These are phyloP conservation scores for Oconnorella tubifera DNA, from an alignment of 2,888 invertebrate genomes.

Conservation along the genomic window DNA sequence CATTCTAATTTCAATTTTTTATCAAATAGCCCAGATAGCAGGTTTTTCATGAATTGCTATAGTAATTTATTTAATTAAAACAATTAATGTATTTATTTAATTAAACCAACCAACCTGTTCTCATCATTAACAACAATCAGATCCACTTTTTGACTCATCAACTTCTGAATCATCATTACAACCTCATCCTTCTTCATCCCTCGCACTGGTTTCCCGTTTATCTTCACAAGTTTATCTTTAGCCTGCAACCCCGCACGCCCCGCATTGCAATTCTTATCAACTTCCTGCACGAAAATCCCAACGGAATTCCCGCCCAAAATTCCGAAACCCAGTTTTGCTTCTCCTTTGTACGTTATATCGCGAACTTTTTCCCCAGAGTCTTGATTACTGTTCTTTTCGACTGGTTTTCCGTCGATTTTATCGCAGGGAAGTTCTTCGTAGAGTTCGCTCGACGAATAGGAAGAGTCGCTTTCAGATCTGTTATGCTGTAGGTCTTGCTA, in stretches of 20 bases:
- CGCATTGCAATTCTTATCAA: slow-evolving; percentile 28
- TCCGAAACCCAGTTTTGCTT: slow-evolving; percentile 11
- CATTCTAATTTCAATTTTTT: too few relatives aligned
- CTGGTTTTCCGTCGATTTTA: too few relatives aligned
- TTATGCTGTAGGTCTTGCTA: too few relatives aligned
- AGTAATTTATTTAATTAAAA: too few relatives aligned
- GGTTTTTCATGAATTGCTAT: too few relatives aligned
- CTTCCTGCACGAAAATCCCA: slow-evolving; percentile 31
- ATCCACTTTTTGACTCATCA: slow-evolving; percentile 5
- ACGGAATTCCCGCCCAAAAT: slow-evolving; percentile 36
- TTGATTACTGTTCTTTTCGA: background rate
- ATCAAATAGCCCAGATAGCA: too few relatives aligned
- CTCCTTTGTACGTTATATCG: slow-evolving; percentile 4
- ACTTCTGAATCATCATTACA: slow-evolving; percentile 18
- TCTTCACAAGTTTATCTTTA: slow-evolving; percentile 32
- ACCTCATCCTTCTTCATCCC: slow-evolving; percentile 34
- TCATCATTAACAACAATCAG: slow-evolving; percentile 24
- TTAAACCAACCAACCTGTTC: slow-evolving; percentile 9
- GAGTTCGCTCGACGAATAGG: slow-evolving; percentile 4
- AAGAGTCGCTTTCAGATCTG: background rate
- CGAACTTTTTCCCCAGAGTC: slow-evolving; percentile 4
- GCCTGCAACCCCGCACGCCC: slow-evolving; percentile 27
- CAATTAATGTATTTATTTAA: background rate
- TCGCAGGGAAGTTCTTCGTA: slow-evolving; percentile 16
- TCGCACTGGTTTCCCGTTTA: slow-evolving; percentile 22